phyloP scores from a whole-genome alignment of 2,113 vertebrate species.

The Gadus macrocephalus region DNA sequence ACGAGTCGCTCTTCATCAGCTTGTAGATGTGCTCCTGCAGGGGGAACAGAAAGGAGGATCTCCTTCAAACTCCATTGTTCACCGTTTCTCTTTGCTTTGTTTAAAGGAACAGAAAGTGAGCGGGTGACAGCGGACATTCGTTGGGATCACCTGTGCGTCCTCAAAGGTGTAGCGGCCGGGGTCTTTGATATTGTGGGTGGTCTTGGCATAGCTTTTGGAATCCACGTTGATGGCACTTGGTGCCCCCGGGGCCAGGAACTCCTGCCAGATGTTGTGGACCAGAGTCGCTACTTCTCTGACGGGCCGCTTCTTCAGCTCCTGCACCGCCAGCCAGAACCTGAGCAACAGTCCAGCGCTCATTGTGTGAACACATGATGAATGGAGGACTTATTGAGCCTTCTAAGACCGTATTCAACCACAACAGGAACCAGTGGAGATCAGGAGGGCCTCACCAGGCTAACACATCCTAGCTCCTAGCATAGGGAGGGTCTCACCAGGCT shows the following conservation, averaged over 20 bases:
- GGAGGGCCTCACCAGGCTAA: not conserved
- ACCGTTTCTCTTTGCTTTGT: not conserved
- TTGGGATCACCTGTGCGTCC: slow-evolving; percentile 78
- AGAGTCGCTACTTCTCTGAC: slow-evolving; percentile 79
- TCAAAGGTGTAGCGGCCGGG: slow-evolving; percentile 82
- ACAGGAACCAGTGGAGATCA: not conserved
- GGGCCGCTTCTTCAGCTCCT: slow-evolving; percentile 84
- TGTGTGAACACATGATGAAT: not conserved
- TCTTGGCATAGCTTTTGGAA: slow-evolving; percentile 88
- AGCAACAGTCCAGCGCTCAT: not conserved
- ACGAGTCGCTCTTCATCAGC: slow-evolving; percentile 90
- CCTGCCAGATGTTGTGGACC: slow-evolving; percentile 86
- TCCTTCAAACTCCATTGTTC: too few relatives aligned
- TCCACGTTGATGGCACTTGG: slow-evolving; percentile 87
- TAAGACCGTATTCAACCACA: not conserved
- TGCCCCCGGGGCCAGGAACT: slow-evolving; percentile 84
- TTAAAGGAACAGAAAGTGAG: not conserved
- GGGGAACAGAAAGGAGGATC: not conserved
- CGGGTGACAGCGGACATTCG: slow-evolving; percentile 3
- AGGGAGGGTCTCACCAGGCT: too few relatives aligned
- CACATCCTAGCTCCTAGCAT: too few relatives aligned
- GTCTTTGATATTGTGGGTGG: slow-evolving; percentile 84
- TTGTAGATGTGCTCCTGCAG: slow-evolving; percentile 88
- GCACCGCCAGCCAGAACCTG: slow-evolving; percentile 87
- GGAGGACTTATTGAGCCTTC: not conserved